Percentiles rank a stretch among this genome's conserved stretches.
phyloP scores from a whole-genome alignment of 2,797 vertebrate species.

The Clarias platycephalus region DNA sequence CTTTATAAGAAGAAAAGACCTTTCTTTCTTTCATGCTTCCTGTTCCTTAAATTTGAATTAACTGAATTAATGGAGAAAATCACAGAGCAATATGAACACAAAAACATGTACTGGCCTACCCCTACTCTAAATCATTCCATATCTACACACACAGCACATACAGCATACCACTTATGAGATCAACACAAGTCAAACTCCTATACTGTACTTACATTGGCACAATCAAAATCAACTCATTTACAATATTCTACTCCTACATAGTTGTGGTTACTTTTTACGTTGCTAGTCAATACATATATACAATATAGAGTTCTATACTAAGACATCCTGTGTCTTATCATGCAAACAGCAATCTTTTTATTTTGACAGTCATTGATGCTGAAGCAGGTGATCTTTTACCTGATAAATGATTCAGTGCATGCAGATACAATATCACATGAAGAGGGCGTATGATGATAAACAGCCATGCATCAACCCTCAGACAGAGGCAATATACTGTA shows the following conservation, averaged over 20 bases:
- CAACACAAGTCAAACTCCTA: background rate
- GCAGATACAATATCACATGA: conserved; percentile 60
- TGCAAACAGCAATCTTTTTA: conserved; percentile 35
- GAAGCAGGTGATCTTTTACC: conserved; percentile 53
- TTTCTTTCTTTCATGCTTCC: too few relatives aligned
- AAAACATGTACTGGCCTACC: too few relatives aligned
- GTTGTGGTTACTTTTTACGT: background rate
- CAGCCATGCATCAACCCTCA: conserved; percentile 32
- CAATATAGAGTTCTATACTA: too few relatives aligned
- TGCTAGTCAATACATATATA: too few relatives aligned
- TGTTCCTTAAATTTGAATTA: too few relatives aligned
- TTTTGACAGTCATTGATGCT: conserved; percentile 58
- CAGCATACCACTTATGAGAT: too few relatives aligned
- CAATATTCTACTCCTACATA: background rate
- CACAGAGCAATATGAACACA: too few relatives aligned
- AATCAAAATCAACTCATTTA: background rate
- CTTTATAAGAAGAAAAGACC: too few relatives aligned
- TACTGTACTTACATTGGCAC: background rate
- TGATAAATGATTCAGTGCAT: conserved; percentile 65
- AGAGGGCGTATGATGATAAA: conserved; percentile 41
- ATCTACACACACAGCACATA: background rate
- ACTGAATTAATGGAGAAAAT: too few relatives aligned
- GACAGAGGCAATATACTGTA: conserved; percentile 10
- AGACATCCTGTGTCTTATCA: conserved; percentile 10
- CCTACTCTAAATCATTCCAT: background rate